These are phyloP conservation scores for Thereva unica DNA, from an alignment of 2,888 invertebrate species.

Conservation along the genomic window DNA sequence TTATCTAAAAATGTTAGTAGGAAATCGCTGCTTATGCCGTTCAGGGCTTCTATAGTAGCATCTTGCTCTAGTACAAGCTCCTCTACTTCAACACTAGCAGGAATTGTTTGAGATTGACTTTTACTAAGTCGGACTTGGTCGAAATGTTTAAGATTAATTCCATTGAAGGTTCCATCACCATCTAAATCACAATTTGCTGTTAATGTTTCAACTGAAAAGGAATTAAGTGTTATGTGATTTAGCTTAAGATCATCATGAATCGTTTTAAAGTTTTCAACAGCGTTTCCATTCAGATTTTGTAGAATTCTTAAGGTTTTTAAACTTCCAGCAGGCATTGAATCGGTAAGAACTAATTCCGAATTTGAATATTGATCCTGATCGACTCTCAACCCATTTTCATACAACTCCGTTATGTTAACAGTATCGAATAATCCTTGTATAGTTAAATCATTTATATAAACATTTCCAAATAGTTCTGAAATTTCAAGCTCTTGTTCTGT, in stretches of 20 bases:
- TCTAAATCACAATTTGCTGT: conserved; percentile 53
- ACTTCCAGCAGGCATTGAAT: conserved; percentile 44
- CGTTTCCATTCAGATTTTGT: conserved; percentile 54
- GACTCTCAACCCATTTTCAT: conserved; percentile 56
- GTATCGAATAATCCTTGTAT: conserved; percentile 57
- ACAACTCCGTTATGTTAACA: conserved; percentile 57
- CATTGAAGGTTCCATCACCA: conserved; percentile 51
- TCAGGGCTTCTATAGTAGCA: conserved; percentile 52
- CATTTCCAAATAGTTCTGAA: conserved; percentile 54
- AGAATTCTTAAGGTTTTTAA: conserved; percentile 51
- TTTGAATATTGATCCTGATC: conserved; percentile 55
- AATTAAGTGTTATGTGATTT: conserved; percentile 47
- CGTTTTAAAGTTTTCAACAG: conserved; percentile 47
- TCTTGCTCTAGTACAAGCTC: conserved; percentile 52
- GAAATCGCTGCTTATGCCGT: conserved; percentile 52
- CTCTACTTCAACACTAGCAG: conserved; percentile 48
- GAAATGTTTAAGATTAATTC: conserved; percentile 53
- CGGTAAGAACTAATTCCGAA: conserved; percentile 54
- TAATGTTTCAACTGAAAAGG: conserved; percentile 49
- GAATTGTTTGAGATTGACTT: conserved; percentile 48
- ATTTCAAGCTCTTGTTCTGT: conserved; percentile 59
- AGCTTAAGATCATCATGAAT: conserved; percentile 51
- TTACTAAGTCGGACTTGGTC: conserved; percentile 49
- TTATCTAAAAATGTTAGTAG: conserved; percentile 49
- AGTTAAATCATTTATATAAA: conserved; percentile 59